These are phyloP conservation scores for Chrysomela aeneicollis DNA, from an alignment of 2,888 invertebrate genomes.

Conservation along the genomic window DNA sequence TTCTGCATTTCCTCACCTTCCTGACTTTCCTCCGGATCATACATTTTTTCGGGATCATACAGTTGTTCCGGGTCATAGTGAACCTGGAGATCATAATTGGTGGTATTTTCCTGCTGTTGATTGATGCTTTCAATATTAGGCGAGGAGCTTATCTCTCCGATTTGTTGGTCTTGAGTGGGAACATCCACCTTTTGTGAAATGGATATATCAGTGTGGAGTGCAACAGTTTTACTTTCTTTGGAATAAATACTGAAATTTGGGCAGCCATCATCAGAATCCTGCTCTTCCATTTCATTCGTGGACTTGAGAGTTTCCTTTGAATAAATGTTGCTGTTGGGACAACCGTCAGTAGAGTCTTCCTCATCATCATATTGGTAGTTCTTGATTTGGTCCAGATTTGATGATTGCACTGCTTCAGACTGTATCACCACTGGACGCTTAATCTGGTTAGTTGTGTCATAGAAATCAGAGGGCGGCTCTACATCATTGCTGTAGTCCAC, in stretches of 20 bases:
- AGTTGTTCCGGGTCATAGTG: slow-evolving; percentile 2
- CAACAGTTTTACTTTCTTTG: slow-evolving; percentile 79
- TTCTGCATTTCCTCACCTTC: slow-evolving; percentile 5
- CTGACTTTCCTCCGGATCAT: slow-evolving; percentile 22
- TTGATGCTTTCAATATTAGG: slow-evolving; percentile 22
- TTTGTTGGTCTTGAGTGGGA: slow-evolving; percentile 35
- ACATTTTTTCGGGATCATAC: slow-evolving; percentile 27
- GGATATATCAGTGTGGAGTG: slow-evolving; percentile 63
- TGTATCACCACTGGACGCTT: slow-evolving; percentile 45
- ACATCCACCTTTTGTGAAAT: slow-evolving; percentile 29
- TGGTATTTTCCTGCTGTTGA: slow-evolving; percentile 38
- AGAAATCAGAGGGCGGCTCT: slow-evolving; percentile 13
- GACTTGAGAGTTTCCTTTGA: slow-evolving; percentile 72
- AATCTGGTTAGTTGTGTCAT: background rate
- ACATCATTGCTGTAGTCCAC: slow-evolving; percentile 34
- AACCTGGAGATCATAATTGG: background rate
- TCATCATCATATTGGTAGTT: slow-evolving; percentile 31
- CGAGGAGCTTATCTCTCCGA: slow-evolving; percentile 35
- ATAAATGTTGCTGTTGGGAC: slow-evolving; percentile 86
- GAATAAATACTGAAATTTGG: slow-evolving; percentile 89
- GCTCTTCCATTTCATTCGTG: slow-evolving; percentile 58
- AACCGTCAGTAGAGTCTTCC: slow-evolving; percentile 63
- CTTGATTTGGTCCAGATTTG: slow-evolving; percentile 41
- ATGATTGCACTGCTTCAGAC: slow-evolving; percentile 52
- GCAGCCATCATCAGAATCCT: slow-evolving; percentile 73